Conservation (phyloP, 2,113 vertebrate species). For the Malurus alboscapulatus region DNA sequence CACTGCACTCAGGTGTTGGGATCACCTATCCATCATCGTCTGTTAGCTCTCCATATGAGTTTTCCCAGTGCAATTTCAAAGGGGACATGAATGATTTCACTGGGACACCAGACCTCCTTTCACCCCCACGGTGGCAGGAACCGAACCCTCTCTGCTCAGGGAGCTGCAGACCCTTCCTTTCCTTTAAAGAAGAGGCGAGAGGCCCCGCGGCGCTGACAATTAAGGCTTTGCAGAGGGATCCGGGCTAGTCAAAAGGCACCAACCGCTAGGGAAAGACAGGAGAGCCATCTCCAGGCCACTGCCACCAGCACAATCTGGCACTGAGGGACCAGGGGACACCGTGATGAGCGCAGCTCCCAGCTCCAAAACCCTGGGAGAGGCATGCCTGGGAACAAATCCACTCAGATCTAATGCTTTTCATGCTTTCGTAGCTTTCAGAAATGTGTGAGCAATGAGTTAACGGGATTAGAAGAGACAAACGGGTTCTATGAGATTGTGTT, state of each 20-base stretch:
- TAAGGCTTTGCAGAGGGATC: neutral
- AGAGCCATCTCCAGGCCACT: slow-evolving; percentile 53
- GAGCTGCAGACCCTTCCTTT: neutral
- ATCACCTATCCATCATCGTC: neutral
- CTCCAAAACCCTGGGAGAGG: neutral
- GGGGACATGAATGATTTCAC: neutral
- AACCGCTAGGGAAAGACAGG: slow-evolving; percentile 10
- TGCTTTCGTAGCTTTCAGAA: neutral
- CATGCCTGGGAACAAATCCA: neutral
- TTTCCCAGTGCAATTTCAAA: neutral
- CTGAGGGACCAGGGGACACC: neutral
- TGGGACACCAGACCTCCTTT: neutral
- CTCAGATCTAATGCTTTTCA: neutral
- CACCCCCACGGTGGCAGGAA: neutral
- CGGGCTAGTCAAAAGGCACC: neutral
- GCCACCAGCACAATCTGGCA: neutral
- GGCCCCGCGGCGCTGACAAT: neutral
- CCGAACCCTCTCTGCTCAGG: neutral
- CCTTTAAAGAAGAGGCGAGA: neutral
- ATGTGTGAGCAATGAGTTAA: neutral
- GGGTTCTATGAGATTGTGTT: neutral
- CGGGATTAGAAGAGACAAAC: neutral
- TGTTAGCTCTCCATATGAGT: neutral
- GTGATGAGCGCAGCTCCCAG: neutral
- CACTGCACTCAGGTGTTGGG: neutral